Base-by-base conservation (phyloP, 2,888 invertebrate species). In the Gordius sp. region DNA sequence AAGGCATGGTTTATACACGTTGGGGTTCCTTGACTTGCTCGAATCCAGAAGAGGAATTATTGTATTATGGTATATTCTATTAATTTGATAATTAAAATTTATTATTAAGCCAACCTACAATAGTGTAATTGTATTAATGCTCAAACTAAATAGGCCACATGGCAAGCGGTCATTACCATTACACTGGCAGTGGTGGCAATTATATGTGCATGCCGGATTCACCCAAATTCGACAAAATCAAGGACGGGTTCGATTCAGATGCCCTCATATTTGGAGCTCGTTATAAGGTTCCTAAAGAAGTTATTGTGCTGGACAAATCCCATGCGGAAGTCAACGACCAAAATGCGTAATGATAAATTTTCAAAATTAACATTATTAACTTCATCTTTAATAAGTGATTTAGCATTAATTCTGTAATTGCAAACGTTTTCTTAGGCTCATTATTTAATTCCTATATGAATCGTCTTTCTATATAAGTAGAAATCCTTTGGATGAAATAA, bases 261-360 rank as follows among this genome's bases (percentile, higher is more conserved):
- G 26, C 55, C 13, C 16, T 54, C 4, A 54, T 54, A 25, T 54
- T 54, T 27, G 55, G 55, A 2, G 26, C 23, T 25, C 4, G 28
- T 25, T 54, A 54, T 23, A 16, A 23, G 4, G 20, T 47, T 16
- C 23, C 20, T 8, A 47, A 16, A 20, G 23, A 4, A 16, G 47
- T 27, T 25, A 23, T 16, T 4, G 55, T 54, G 13, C 4, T 54
- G 4, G 55, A 54, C 4, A 27, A 26, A 28, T 16, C 4, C 8
- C 27, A 25, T 25, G 13, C 24, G 27, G 55, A 54, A 54, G 27
- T 27, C 27, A 13, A 27, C 27, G 16, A 54, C 16, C 26, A 54
- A 54, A 54, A 54, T 54, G 55, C 55, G 55, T 54, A 54, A 54
- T 8, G 8, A 39, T 39, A n/a, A 13, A n/a, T n/a, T n/a, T n/a